A percentile compares a stretch with the other conserved stretches of the same genome.
These are phyloP conservation scores for Meiosimyza decipiens DNA, from an alignment of 2,888 invertebrate genomes.

Conservation along the genomic window DNA sequence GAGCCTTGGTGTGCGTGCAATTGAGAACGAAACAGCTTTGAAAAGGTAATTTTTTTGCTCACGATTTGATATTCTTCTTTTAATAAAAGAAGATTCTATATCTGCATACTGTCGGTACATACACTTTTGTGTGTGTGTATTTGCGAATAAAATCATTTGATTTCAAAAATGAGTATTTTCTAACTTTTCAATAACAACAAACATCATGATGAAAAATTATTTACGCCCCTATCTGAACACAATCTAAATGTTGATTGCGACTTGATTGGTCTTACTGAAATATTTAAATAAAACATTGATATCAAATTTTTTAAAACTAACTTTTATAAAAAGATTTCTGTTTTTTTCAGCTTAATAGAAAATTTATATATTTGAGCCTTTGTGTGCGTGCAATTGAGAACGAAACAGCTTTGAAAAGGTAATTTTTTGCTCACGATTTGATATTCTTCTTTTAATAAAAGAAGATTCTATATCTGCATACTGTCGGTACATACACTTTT, in stretches of 20 bases:
- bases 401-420: background rate
- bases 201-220: slow-evolving; percentile 54
- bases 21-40: too few species aligned
- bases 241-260: slow-evolving; percentile 57
- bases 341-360: too few species aligned
- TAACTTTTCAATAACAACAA: too few species aligned
- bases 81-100: too few species aligned
- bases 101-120: slow-evolving; percentile 72
- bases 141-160: slow-evolving; percentile 60
- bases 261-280: slow-evolving; percentile 61
- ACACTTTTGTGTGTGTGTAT: slow-evolving; percentile 79
- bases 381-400: too few species aligned
- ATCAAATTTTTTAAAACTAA: background rate
- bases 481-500: slow-evolving; percentile 86
- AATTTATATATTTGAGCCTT: too few species aligned
- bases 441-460: background rate
- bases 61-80: background rate
- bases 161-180: background rate
- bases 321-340: too few species aligned
- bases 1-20: too few species aligned
- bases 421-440: background rate
- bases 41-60: background rate
- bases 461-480: too few species aligned
- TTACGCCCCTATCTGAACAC: slow-evolving; percentile 59
- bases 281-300: too few species aligned